Base-by-base conservation (phyloP, 2,888 invertebrate species). In the Ophonus ardosiacus region DNA sequence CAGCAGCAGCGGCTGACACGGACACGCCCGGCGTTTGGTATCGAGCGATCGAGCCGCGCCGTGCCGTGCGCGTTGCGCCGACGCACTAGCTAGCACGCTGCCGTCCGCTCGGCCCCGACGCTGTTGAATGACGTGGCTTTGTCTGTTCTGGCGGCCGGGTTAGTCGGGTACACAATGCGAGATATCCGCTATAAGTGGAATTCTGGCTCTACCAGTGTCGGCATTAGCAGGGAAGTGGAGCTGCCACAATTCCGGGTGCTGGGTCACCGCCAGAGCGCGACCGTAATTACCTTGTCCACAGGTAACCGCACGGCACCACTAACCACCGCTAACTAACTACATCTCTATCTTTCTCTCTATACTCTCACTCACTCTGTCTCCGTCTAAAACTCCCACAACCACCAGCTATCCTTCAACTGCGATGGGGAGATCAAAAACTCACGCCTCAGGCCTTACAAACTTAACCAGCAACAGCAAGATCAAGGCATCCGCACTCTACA, bases 101-200 rank as follows among this genome's bases (percentile, higher is more conserved):
- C 71, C 15, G 10, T 40, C 17, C 71, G 7, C 40, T 74, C 71
- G 10, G 43, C 71, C 68, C 40, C 43, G 43, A 87, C 89, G 89
- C 88, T 90, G 89, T 89, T 89, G 90, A 90, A 90, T 90, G 90
- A 90, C 90, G 89, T 90, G 91, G 85, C 90, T 91, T 91, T 91
- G 90, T 91, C 90, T 91, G 91, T 91, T 91, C 89, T 91, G 91
- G 91, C 90, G 90, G 90, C 90, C 90, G 90, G 90, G 89, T 89
- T 90, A 97, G 97, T 97, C 96, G 97, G 97, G 95, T 97, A 97
- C 96, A 97, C 97, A 94, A 97, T 97, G 97, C 96, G 96, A 95
- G 97, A 97, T 95, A 97, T 98, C 94, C 96, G 97, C 93, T 98
- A 98, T 95, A 96, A 96, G 94, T 98, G 98, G 98, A 96, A 96